Evolutionary conservation across 2,888 invertebrate species (phyloP).

Genomic region (Allacma fusca): DNA sequence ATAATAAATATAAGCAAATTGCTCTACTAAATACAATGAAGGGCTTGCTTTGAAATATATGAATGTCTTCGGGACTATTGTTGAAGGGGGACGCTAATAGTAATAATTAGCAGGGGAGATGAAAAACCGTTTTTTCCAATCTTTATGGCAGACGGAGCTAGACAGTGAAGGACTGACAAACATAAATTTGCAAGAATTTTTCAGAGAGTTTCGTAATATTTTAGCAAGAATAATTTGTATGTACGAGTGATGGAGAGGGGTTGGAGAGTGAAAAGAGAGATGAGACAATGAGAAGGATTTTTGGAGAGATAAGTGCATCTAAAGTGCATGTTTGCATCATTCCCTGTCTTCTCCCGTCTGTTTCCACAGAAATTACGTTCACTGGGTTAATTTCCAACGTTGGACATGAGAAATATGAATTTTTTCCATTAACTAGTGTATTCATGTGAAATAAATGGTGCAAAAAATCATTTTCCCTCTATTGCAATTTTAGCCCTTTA

Average conservation of each 20-base stretch:
- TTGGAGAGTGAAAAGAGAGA: neutral
- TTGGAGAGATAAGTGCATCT: slow-evolving; percentile 23
- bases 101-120: too few species aligned
- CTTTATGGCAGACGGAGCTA: too few species aligned
- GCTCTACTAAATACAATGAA: too few species aligned
- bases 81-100: too few species aligned
- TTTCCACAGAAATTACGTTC: neutral
- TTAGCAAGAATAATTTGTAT: slow-evolving; percentile 8
- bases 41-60: too few species aligned
- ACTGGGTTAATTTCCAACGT: neutral
- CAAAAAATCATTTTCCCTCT: neutral
- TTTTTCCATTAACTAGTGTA: neutral
- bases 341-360: neutral
- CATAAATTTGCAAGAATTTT: too few species aligned
- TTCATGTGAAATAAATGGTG: neutral
- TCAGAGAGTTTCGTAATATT: neutral
- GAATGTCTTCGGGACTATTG: too few species aligned
- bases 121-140: too few species aligned
- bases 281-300: neutral
- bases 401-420: neutral
- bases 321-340: slow-evolving; percentile 17
- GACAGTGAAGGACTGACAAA: too few species aligned
- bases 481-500: neutral
- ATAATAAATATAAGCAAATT: too few species aligned
- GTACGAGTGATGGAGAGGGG: neutral